Evolutionary conservation across 2,888 invertebrate genomes (phyloP).

Genomic region (Lycophotia porphyrea): DNA sequence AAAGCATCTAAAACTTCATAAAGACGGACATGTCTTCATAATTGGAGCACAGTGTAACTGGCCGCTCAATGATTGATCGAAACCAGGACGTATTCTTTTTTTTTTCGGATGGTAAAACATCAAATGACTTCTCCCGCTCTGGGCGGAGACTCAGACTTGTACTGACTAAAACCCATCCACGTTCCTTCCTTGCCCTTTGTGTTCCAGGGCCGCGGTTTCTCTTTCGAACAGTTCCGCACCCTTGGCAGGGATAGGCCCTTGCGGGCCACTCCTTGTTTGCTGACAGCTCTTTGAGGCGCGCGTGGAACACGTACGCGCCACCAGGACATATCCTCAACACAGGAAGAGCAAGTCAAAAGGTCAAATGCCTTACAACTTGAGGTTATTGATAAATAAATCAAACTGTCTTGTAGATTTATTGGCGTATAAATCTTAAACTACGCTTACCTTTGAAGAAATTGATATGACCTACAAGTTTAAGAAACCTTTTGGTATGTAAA

Average conservation of each 20-base stretch:
- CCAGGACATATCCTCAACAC: not conserved
- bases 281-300: too few relatives aligned
- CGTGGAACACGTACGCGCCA: too few relatives aligned
- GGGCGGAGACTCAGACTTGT: too few relatives aligned
- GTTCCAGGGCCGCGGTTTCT: too few relatives aligned
- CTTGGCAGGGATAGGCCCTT: too few relatives aligned
- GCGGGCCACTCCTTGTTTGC: too few relatives aligned
- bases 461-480: not conserved
- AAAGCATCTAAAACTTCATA: not conserved
- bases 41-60: constrained; percentile 15
- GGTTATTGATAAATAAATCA: constrained; percentile 46
- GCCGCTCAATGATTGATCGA: constrained; percentile 22
- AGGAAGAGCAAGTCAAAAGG: constrained; percentile 7
- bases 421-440: constrained; percentile 34
- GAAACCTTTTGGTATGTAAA: not conserved
- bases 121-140: too few relatives aligned
- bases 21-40: constrained; percentile 1
- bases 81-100: too few relatives aligned
- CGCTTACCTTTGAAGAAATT: constrained; percentile 19
- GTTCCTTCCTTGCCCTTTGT: too few relatives aligned
- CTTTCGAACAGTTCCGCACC: too few relatives aligned
- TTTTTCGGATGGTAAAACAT: too few relatives aligned
- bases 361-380: constrained; percentile 14
- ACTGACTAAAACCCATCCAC: too few relatives aligned
- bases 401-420: constrained; percentile 41